A percentile compares a stretch with the other conserved stretches of the same genome.
Evolutionary conservation across 2,888 invertebrate genomes (phyloP).

Genomic region (Xanthorhoe spadicearia): DNA sequence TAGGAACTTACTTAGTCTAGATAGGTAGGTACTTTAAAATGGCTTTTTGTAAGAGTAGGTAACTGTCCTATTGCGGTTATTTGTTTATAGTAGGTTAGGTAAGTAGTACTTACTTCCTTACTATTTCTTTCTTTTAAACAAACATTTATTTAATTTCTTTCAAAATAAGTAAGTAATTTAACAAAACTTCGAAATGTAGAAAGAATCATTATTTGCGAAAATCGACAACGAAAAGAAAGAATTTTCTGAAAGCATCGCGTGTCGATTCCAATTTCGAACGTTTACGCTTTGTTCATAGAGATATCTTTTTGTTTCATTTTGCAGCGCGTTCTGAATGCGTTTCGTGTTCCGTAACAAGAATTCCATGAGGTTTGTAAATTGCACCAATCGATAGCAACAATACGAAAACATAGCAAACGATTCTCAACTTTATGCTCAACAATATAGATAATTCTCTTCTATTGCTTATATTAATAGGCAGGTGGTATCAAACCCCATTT

Average conservation of each 20-base stretch:
- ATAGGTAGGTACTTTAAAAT: no score
- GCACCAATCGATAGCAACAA: constrained; percentile 27
- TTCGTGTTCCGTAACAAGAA: background rate
- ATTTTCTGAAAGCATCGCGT: constrained; percentile 27
- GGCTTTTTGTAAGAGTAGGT: no score
- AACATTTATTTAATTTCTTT: no score
- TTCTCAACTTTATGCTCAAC: constrained; percentile 8
- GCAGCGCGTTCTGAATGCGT: constrained; percentile 5
- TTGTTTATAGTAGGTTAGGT: no score
- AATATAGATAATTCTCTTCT: constrained; percentile 10
- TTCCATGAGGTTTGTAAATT: constrained; percentile 8
- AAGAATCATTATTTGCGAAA: constrained; percentile 17
- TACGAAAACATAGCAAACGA: constrained; percentile 20
- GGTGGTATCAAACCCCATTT: constrained; percentile 39
- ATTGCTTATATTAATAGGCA: constrained; percentile 22
- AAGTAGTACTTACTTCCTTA: no score
- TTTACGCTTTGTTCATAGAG: constrained; percentile 23
- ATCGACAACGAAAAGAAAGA: constrained; percentile 4
- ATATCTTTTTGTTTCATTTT: constrained; percentile 18
- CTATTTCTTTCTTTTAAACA: no score
- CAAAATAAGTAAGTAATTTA: no score
- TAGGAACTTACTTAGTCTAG: no score
- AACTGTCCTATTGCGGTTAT: no score
- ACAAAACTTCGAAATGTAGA: constrained; percentile 10
- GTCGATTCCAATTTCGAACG: constrained; percentile 28